phyloP scores from a whole-genome alignment of 2,113 vertebrate species.

The Calidris pygmaea region DNA sequence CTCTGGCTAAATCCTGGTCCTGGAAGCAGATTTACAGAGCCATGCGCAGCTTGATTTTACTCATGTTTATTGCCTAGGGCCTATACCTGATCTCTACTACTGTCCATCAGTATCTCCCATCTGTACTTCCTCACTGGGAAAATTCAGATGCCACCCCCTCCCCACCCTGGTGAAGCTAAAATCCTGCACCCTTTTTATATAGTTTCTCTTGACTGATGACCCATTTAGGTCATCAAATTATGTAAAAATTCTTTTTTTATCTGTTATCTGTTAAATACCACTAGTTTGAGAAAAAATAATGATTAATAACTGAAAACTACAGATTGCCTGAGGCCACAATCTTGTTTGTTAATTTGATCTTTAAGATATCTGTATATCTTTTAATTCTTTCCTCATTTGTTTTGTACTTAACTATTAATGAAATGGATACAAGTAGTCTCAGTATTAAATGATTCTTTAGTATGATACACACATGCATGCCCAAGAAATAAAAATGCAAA shows the following conservation, averaged over 20 bases:
- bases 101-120: not conserved
- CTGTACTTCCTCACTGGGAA: not conserved
- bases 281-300: not conserved
- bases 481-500: not conserved
- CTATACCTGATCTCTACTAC: accelerated
- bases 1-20: not conserved
- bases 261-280: not conserved
- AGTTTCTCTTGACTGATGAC: not conserved
- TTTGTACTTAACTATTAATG: not conserved
- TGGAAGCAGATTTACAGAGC: not conserved
- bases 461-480: not conserved
- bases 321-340: not conserved
- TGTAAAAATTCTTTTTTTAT: not conserved
- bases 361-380: not conserved
- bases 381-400: not conserved
- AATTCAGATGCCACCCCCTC: not conserved
- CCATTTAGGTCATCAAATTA: not conserved
- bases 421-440: not conserved
- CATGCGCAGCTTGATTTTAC: not conserved
- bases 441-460: not conserved
- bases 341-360: not conserved
- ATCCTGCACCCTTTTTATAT: not conserved
- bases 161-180: not conserved
- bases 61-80: not conserved
- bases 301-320: not conserved